Percentiles rank a stretch among this genome's conserved stretches.
Evolutionary conservation across 2,113 vertebrate species (phyloP).

Genomic region (Chaetorhynchus papuensis): DNA sequence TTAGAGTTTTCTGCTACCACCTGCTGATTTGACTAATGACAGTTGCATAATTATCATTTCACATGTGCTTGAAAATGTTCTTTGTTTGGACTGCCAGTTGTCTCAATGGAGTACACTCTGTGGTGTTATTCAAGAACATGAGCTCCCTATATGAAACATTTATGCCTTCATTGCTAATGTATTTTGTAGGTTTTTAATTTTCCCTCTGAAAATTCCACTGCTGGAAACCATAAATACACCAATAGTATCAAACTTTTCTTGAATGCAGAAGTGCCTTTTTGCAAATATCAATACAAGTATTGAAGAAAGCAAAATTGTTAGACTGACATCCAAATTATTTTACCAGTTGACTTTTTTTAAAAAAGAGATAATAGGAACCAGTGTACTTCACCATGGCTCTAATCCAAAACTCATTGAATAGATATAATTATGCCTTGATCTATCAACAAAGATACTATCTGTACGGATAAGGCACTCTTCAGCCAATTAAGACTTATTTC

Average conservation of each 20-base stretch:
- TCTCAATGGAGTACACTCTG: background rate
- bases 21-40: conserved; percentile 43
- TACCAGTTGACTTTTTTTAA: background rate
- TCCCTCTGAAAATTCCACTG: background rate
- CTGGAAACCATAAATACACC: background rate
- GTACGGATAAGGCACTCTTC: background rate
- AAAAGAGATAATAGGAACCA: background rate
- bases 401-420: background rate
- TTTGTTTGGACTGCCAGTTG: conserved; percentile 29
- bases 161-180: background rate
- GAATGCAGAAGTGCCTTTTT: background rate
- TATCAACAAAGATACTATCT: background rate
- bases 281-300: background rate
- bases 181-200: background rate
- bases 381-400: background rate
- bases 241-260: background rate
- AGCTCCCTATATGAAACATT: background rate
- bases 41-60: conserved; percentile 29
- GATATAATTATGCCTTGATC: background rate
- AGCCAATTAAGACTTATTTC: background rate
- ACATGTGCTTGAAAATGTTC: conserved; percentile 7
- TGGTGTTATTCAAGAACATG: background rate
- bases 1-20: conserved; percentile 30
- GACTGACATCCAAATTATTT: background rate
- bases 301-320: background rate